phyloP scores from a whole-genome alignment of 2,113 vertebrate genomes.

The Hippocampus barbouri region DNA sequence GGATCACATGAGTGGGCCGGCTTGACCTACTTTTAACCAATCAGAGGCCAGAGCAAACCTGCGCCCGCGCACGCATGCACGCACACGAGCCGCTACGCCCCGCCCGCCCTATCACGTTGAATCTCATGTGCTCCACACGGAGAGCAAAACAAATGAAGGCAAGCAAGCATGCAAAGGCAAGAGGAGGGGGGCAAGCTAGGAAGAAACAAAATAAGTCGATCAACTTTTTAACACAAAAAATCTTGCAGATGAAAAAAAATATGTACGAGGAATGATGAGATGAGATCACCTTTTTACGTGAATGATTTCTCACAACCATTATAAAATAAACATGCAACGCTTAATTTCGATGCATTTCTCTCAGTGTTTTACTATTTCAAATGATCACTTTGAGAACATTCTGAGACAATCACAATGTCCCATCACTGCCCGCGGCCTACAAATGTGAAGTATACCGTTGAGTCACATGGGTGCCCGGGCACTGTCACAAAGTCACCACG shows the following conservation, averaged over 20 bases:
- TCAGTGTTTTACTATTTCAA: too few species aligned
- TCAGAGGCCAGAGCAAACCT: constrained; percentile 22
- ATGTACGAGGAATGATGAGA: not conserved
- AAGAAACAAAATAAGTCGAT: too few species aligned
- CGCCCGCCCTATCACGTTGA: constrained; percentile 51
- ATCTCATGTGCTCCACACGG: constrained; percentile 50
- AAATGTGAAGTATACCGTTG: too few species aligned
- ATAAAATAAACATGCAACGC: too few species aligned
- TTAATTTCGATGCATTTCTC: too few species aligned
- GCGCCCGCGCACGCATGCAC: constrained; percentile 5
- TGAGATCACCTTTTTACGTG: too few species aligned
- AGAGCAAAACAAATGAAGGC: constrained; percentile 18
- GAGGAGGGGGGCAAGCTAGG: not conserved
- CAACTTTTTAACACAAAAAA: not conserved
- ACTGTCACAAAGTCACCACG: constrained; percentile 10
- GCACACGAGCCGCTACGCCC: not conserved
- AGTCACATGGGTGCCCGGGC: not conserved
- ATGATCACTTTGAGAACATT: too few species aligned
- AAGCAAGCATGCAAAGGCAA: not conserved
- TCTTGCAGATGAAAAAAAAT: not conserved
- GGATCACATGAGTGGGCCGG: constrained; percentile 59
- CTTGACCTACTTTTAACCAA: constrained; percentile 74
- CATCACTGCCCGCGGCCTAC: too few species aligned
- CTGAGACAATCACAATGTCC: too few species aligned
- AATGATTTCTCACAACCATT: too few species aligned